Evolutionary conservation across 2,888 invertebrate species (phyloP).

Genomic region (Drosophila kambysellisi): DNA sequence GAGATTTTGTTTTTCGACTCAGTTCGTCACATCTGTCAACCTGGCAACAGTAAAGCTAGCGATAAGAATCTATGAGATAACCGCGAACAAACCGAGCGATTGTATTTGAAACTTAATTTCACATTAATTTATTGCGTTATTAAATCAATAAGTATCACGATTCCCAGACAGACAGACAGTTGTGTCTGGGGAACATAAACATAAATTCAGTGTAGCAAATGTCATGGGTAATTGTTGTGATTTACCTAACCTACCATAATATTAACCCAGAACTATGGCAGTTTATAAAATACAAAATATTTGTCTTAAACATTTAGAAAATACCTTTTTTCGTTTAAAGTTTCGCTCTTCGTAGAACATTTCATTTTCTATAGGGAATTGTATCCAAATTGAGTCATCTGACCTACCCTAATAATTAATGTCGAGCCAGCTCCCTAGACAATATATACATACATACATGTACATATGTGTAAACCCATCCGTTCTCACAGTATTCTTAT

Average conservation of each 20-base stretch:
- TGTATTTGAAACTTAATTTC: constrained; percentile 3
- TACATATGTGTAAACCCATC: too few relatives aligned
- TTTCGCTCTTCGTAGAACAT: not conserved
- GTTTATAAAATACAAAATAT: not conserved
- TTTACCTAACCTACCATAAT: not conserved
- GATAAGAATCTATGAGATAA: constrained; percentile 45
- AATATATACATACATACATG: not conserved
- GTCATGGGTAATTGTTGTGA: not conserved
- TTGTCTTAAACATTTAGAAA: not conserved
- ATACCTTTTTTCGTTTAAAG: not conserved
- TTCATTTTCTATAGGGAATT: not conserved
- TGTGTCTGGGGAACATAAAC: not conserved
- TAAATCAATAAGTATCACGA: not conserved
- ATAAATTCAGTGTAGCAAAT: not conserved
- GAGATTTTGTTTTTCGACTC: constrained; percentile 13
- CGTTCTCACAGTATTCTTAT: not conserved
- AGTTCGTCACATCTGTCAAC: constrained; percentile 26
- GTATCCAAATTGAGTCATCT: not conserved
- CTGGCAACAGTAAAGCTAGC: constrained; percentile 17
- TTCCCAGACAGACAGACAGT: not conserved
- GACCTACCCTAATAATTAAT: constrained; percentile 21
- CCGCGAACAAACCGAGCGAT: not conserved
- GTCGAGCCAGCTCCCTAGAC: not conserved
- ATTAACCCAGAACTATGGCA: not conserved
- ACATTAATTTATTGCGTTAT: constrained; percentile 4